Evolutionary conservation across 2,888 invertebrate genomes (phyloP), one percentile per base, ranked within the genome.

Genomic region (Hemicrepidius hirtus): DNA sequence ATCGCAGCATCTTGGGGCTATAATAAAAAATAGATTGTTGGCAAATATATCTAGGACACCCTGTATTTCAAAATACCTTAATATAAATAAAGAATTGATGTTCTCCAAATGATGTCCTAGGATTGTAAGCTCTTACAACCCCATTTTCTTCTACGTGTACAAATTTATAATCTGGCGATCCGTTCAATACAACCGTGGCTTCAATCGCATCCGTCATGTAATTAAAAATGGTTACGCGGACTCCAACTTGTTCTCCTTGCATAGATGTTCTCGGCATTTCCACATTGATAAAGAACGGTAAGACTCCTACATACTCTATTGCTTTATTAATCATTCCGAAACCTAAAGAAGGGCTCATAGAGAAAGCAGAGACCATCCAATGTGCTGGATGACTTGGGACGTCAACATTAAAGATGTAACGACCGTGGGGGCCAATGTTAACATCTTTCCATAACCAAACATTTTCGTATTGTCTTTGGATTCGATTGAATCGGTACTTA

Each of bases 371-470:
- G 0, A 98, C 91, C 88, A 97, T 96, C 98, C 98, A 98, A 80
- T 94, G 93, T 0, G 94, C 96, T 0, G 97, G 97, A 65, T 91
- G 87, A 69, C 92, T 89, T 0, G 96, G 96, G n/a, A 96, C 96
- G 41, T 94, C 93, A 49, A 94, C 88, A 68, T 94, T 95, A 87
- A 97, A 96, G 70, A 97, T 95, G 82, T 90, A 94, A 5, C 97
- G 91, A 0, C 97, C 97, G 86, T 96, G 96, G 18, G 97, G 96
- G 0, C 95, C 97, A 82, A 97, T 96, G 86, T 97, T 97, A 63
- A 96, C 92, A 87, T 97, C 97, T 75, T 93, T 92, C 98, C 98
- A 98, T 65, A 97, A 87, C 98, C 98, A 98, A 69, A 95, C 94
- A 86, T 97, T 97, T 81, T 97, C 96, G 86, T 97, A 98, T 84